phyloP scores from a whole-genome alignment of 2,113 vertebrate genomes.

The Osmerus mordax region DNA sequence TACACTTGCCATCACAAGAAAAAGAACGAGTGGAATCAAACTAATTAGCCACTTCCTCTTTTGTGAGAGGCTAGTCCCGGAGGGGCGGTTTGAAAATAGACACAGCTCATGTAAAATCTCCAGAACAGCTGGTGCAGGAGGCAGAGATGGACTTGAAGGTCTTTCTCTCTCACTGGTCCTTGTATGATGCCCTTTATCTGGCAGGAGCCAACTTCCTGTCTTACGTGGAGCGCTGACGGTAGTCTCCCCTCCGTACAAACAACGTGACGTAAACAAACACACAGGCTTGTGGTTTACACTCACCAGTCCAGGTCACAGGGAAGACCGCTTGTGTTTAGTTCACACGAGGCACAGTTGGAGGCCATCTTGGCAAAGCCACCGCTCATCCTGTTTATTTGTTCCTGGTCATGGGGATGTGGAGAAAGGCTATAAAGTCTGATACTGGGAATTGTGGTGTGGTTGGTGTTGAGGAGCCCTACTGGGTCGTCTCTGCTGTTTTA shows the following conservation, averaged over 20 bases:
- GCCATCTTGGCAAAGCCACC: neutral
- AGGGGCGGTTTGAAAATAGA: constrained; percentile 48
- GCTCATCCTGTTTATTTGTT: neutral
- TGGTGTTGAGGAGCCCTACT: too few species aligned
- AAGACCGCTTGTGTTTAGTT: neutral
- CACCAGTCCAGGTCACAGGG: neutral
- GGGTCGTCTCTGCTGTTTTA: too few species aligned
- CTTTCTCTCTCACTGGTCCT: constrained; percentile 5
- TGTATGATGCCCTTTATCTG: neutral
- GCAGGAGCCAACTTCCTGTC: neutral
- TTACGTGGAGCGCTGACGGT: neutral
- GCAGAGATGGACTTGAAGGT: constrained; percentile 27
- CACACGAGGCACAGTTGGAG: neutral
- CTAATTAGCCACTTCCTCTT: constrained; percentile 43
- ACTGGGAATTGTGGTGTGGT: too few species aligned
- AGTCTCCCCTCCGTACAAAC: neutral
- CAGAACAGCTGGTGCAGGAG: constrained; percentile 44
- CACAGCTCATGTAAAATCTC: constrained; percentile 36
- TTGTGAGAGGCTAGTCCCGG: constrained; percentile 24
- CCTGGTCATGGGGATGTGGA: neutral
- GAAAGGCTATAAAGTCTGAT: too few species aligned
- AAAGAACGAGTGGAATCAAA: constrained; percentile 28
- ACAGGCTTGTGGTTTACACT: neutral
- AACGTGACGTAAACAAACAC: neutral
- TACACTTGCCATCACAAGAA: neutral